These are phyloP conservation scores for Brachyrhaphis roseni DNA, from an alignment of 2,797 vertebrate genomes.

Conservation along the genomic window DNA sequence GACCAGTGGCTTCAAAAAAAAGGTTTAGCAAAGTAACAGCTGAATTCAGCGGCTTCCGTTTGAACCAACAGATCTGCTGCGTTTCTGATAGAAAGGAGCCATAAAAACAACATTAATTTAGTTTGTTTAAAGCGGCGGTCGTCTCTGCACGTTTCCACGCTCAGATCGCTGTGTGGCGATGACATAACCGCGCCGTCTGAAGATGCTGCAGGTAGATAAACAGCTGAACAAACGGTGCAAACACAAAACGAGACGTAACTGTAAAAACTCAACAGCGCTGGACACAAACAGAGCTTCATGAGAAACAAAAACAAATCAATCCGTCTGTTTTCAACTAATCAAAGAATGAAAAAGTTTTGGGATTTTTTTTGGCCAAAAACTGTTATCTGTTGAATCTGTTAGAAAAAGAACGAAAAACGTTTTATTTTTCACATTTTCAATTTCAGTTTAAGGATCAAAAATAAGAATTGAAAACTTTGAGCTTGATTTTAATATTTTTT, in stretches of 20 bases:
- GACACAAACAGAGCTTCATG: neutral
- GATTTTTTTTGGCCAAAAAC: no score
- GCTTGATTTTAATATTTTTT: neutral
- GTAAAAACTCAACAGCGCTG: neutral
- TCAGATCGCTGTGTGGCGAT: neutral
- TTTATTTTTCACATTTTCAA: neutral
- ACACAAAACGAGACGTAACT: neutral
- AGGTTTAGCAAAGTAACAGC: neutral
- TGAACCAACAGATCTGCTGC: neutral
- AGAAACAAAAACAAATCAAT: neutral
- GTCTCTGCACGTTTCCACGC: slow-evolving; percentile 1
- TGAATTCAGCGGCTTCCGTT: neutral
- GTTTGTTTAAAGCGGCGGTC: neutral
- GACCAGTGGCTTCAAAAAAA: neutral
- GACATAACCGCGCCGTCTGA: slow-evolving; percentile 20
- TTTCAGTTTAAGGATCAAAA: neutral
- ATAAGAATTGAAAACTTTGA: neutral
- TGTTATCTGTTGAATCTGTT: no score
- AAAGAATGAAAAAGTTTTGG: neutral
- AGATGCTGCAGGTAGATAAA: slow-evolving; percentile 28
- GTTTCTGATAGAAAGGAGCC: neutral
- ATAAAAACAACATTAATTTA: neutral
- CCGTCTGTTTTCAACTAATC: neutral
- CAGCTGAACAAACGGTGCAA: neutral
- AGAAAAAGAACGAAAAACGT: neutral